These are phyloP conservation scores for Mormyrus iriodes DNA, from an alignment of 2,113 vertebrate species.

Conservation along the genomic window DNA sequence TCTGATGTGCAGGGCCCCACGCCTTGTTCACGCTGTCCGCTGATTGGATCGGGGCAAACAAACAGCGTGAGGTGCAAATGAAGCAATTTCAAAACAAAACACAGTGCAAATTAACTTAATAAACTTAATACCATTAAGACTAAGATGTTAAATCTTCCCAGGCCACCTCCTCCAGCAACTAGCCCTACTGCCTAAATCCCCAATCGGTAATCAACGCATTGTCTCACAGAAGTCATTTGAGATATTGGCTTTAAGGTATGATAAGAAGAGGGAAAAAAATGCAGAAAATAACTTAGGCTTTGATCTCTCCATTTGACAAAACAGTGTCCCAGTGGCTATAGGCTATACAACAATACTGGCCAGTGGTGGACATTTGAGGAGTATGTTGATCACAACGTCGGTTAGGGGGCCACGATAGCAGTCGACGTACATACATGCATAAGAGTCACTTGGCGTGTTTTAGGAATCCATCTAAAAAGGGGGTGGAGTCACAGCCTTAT, in stretches of 20 bases:
- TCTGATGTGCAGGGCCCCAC: background rate
- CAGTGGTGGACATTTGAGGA: constrained; percentile 30
- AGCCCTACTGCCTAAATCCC: background rate
- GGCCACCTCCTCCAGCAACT: background rate
- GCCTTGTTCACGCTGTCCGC: background rate
- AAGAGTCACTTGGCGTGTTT: constrained; percentile 58
- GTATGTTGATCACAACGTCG: background rate
- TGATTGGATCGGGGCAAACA: background rate
- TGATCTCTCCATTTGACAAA: constrained; percentile 30
- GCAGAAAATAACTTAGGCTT: constrained; percentile 33
- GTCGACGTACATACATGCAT: constrained; percentile 32
- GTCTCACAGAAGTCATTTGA: background rate
- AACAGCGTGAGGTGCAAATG: constrained; percentile 53
- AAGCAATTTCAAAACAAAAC: constrained; percentile 43
- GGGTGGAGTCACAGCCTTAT: constrained; percentile 16
- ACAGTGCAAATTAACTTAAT: constrained; percentile 48
- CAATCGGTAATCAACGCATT: background rate
- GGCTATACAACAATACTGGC: constrained; percentile 68
- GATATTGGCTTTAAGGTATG: constrained; percentile 27
- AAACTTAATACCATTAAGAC: constrained; percentile 34
- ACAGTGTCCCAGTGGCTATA: constrained; percentile 36
- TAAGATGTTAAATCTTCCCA: constrained; percentile 29
- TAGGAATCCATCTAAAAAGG: constrained; percentile 14
- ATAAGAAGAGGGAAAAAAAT: constrained; percentile 23
- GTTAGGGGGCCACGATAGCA: background rate